A percentile compares a stretch with the other conserved stretches of the same genome.
phyloP scores from a whole-genome alignment of 2,113 vertebrate species.

The Erythrocercus mccallii region DNA sequence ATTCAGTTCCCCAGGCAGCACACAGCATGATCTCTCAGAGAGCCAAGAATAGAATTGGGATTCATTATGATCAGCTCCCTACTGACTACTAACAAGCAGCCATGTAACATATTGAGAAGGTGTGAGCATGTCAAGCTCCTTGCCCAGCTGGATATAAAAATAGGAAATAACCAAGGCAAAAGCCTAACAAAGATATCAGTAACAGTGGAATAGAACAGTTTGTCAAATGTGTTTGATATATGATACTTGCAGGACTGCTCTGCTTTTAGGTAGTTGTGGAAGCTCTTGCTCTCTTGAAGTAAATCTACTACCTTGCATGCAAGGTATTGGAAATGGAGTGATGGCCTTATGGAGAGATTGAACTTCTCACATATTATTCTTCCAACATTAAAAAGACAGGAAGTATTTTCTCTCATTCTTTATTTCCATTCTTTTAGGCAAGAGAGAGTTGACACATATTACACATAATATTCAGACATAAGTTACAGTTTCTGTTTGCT shows the following conservation, averaged over 20 bases:
- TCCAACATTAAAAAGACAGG: not conserved
- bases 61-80: slow-evolving; percentile 10
- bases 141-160: slow-evolving; percentile 2
- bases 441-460: not conserved
- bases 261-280: not conserved
- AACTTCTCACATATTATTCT: not conserved
- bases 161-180: not conserved
- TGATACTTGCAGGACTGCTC: not conserved
- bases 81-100: slow-evolving; percentile 14
- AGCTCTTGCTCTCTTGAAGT: not conserved
- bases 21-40: not conserved
- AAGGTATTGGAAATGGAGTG: not conserved
- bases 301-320: not conserved
- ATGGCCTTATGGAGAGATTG: not conserved
- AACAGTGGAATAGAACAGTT: not conserved
- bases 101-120: not conserved
- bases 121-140: slow-evolving; percentile 4
- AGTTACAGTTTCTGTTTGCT: not conserved
- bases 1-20: not conserved
- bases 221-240: not conserved
- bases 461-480: not conserved
- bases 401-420: not conserved
- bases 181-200: not conserved
- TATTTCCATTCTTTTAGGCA: not conserved
- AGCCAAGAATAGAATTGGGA: not conserved